phyloP scores from a whole-genome alignment of 2,113 vertebrate species.

The Trachemys scripta region DNA sequence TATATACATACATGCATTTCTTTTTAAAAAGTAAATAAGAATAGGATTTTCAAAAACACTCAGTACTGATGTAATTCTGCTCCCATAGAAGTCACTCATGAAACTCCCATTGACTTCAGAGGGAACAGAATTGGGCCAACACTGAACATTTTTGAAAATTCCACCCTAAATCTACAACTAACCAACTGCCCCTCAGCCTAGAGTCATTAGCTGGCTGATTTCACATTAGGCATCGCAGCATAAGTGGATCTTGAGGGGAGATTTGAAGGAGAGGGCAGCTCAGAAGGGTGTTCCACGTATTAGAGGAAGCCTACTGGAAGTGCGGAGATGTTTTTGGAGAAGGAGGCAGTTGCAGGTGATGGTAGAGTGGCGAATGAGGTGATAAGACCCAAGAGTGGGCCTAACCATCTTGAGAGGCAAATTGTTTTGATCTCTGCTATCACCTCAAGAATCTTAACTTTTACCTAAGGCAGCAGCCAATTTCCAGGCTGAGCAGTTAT shows the following conservation, averaged over 20 bases:
- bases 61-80: neutral
- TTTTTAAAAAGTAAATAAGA: neutral
- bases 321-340: neutral
- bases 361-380: neutral
- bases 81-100: neutral
- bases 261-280: neutral
- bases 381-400: neutral
- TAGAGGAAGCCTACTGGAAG: neutral
- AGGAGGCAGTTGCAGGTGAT: neutral
- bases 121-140: neutral
- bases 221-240: neutral
- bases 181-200: neutral
- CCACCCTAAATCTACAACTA: neutral
- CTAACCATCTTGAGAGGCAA: neutral
- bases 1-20: neutral
- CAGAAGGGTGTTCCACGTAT: neutral
- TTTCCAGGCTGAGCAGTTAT: neutral
- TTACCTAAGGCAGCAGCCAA: neutral
- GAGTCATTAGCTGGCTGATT: neutral
- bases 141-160: neutral
- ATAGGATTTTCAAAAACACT: neutral
- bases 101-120: neutral
- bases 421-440: neutral
- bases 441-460: neutral
- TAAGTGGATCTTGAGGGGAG: neutral